These are phyloP conservation scores for Chymomyza procnemis DNA, from an alignment of 2,888 invertebrate species.

Conservation along the genomic window DNA sequence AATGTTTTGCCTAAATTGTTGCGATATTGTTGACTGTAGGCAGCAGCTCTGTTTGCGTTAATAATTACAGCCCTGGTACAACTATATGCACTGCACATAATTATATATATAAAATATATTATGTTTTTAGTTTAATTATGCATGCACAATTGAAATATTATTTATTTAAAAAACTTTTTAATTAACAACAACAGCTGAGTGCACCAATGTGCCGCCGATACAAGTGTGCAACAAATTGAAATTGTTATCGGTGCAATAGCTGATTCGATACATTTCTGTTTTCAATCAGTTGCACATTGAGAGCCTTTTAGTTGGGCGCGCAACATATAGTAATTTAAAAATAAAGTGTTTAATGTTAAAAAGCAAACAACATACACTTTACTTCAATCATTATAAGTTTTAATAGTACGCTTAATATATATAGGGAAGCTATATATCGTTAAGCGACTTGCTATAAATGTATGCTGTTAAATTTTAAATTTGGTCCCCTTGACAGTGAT, in stretches of 20 bases:
- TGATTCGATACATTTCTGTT: background rate
- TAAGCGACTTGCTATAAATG: no score
- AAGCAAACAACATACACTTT: no score
- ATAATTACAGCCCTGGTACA: background rate
- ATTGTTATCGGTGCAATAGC: background rate
- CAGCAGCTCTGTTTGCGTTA: constrained; percentile 15
- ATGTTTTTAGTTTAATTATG: background rate
- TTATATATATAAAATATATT: background rate
- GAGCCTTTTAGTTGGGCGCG: background rate
- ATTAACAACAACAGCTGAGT: background rate
- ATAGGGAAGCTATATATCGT: no score
- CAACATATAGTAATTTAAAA: background rate
- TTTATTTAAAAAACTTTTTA: background rate
- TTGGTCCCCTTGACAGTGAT: no score
- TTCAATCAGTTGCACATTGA: background rate
- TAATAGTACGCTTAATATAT: no score
- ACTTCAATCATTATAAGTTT: no score
- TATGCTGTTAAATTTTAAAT: no score
- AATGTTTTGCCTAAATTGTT: background rate
- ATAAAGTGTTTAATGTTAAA: background rate
- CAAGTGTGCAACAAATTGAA: background rate
- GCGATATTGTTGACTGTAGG: constrained; percentile 31
- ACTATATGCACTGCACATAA: background rate
- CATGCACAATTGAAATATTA: background rate
- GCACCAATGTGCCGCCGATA: background rate